phyloP scores from a whole-genome alignment of 2,797 vertebrate species.

The Vireo griseus region DNA sequence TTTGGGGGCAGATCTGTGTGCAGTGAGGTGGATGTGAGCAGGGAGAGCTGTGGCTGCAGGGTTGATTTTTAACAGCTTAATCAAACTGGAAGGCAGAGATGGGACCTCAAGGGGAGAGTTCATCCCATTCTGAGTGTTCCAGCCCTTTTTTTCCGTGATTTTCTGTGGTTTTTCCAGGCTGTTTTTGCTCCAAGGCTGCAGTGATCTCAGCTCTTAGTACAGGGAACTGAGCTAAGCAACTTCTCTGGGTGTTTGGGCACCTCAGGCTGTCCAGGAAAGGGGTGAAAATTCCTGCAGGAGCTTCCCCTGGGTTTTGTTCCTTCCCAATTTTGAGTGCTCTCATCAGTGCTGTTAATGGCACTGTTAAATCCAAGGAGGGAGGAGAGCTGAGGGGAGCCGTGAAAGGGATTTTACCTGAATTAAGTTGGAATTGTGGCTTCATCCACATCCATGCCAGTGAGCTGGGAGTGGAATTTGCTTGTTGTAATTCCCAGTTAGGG shows the following conservation, averaged over 20 bases:
- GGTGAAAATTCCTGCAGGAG: not conserved
- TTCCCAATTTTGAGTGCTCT: not conserved
- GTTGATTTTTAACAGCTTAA: not conserved
- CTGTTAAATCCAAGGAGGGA: not conserved
- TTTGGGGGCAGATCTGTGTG: not conserved
- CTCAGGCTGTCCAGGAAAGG: not conserved
- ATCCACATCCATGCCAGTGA: fast-evolving
- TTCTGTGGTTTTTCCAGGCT: not conserved
- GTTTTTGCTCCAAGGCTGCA: not conserved
- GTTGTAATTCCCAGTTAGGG: fast-evolving
- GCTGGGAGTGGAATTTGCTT: fast-evolving
- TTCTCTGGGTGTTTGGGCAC: not conserved
- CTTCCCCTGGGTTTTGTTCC: not conserved
- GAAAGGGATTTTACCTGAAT: not conserved
- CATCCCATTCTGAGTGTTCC: not conserved
- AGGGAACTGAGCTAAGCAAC: not conserved
- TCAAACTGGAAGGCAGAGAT: not conserved
- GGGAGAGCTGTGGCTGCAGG: not conserved
- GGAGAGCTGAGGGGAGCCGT: not conserved
- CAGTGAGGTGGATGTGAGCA: not conserved
- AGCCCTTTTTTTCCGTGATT: not conserved
- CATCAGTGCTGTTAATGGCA: not conserved
- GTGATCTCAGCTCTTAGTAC: not conserved
- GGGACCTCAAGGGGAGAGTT: not conserved
- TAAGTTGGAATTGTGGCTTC: not conserved